phyloP scores from a whole-genome alignment of 2,888 invertebrate genomes.

The Acanthoscelides obtectus region DNA sequence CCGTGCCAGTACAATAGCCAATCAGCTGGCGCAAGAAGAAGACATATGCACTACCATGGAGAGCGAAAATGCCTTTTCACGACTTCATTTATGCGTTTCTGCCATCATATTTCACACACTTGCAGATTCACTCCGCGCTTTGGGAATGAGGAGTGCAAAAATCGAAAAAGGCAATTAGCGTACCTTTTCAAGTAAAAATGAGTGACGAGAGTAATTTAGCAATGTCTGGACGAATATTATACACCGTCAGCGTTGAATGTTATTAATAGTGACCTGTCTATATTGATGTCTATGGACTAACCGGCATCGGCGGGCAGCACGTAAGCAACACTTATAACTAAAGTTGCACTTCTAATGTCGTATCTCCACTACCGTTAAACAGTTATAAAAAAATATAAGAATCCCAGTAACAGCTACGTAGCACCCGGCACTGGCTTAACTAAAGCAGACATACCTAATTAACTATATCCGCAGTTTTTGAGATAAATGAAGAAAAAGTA shows the following conservation, averaged over 20 bases:
- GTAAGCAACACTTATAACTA: too few relatives aligned
- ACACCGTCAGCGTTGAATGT: slow-evolving; percentile 28
- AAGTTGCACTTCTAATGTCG: too few relatives aligned
- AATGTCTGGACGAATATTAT: slow-evolving; percentile 24
- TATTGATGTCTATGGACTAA: slow-evolving; percentile 20
- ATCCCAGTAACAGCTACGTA: too few relatives aligned
- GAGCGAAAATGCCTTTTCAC: background rate
- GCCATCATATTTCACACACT: background rate
- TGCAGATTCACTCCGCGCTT: background rate
- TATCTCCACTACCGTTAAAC: too few relatives aligned
- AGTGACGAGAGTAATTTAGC: slow-evolving; percentile 24
- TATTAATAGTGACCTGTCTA: slow-evolving; percentile 33
- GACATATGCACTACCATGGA: background rate
- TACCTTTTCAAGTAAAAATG: slow-evolving; percentile 20
- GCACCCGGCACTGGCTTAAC: too few relatives aligned
- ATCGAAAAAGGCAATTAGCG: slow-evolving; percentile 20
- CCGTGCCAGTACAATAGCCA: background rate
- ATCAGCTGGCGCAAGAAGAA: background rate
- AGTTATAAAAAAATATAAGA: too few relatives aligned
- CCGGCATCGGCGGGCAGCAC: background rate
- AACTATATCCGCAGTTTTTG: too few relatives aligned
- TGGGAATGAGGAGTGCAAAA: slow-evolving; percentile 6
- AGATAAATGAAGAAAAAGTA: too few relatives aligned
- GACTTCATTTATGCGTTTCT: background rate
- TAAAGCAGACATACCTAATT: too few relatives aligned